phyloP scores from a whole-genome alignment of 2,113 vertebrate species.

The Tragelaphus buxtoni region DNA sequence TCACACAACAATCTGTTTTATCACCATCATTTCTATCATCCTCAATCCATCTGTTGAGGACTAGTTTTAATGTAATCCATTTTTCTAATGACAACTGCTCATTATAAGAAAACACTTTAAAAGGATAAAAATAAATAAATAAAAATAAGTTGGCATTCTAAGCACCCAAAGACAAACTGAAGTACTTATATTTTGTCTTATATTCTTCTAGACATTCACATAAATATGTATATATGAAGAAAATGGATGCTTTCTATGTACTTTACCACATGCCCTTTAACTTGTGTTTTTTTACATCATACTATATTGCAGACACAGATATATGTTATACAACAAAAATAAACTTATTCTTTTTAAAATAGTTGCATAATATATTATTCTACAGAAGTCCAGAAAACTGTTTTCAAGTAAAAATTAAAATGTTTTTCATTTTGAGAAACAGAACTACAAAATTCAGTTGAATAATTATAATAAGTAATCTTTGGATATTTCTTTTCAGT shows the following conservation, averaged over 20 bases:
- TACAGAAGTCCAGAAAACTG: neutral
- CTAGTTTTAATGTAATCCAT: neutral
- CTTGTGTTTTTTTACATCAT: neutral
- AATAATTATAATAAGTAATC: neutral
- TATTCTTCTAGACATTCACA: neutral
- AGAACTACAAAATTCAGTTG: neutral
- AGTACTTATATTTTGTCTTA: neutral
- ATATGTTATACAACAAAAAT: neutral
- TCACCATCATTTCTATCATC: neutral
- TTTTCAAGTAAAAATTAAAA: conserved; percentile 16
- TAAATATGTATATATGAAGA: neutral
- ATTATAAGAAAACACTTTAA: neutral
- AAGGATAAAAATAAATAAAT: neutral
- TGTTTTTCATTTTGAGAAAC: neutral
- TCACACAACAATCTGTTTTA: neutral
- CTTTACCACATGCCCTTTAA: neutral
- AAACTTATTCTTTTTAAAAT: neutral
- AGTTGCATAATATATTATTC: neutral
- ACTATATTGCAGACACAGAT: neutral
- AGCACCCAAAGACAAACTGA: neutral
- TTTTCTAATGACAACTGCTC: neutral
- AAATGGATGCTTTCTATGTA: neutral
- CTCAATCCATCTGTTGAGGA: neutral
- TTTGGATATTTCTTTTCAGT: neutral
- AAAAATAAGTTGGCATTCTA: neutral